Conservation (phyloP, 92 coral and sea anemone species). For the Zoanthus gigantus region DNA sequence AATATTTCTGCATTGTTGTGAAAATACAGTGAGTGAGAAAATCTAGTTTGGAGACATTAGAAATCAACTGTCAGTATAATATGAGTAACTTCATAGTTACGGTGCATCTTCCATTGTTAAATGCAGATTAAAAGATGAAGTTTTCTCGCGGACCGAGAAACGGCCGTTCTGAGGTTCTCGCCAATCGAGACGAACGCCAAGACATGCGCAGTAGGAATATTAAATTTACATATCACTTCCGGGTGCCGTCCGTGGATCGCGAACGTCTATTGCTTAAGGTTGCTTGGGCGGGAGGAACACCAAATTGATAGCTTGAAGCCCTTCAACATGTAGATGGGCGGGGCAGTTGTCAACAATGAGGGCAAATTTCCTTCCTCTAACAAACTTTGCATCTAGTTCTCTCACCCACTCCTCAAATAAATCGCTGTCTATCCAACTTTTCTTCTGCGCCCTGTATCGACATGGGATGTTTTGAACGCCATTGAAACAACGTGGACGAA, state of each 20-base stretch:
- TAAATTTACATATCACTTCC: constrained; percentile 7
- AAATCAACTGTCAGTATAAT: background rate
- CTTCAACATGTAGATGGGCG: constrained; percentile 3
- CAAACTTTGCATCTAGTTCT: constrained; percentile 2
- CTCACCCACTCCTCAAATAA: constrained; percentile 33
- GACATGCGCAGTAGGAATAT: background rate
- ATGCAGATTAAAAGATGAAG: background rate
- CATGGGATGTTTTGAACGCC: constrained; percentile 60
- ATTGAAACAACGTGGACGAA: constrained; percentile 51
- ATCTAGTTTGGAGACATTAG: background rate
- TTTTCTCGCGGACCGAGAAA: constrained; percentile 1
- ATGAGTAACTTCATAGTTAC: background rate
- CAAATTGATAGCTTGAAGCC: constrained; percentile 11
- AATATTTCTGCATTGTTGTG: constrained; percentile 14
- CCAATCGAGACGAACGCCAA: constrained; percentile 18
- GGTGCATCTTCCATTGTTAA: no score
- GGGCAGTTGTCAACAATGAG: constrained; percentile 19
- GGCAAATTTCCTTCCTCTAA: constrained; percentile 50
- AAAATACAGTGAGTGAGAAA: background rate
- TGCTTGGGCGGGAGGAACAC: constrained; percentile 2
- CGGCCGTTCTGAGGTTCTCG: constrained; percentile 18
- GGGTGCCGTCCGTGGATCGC: constrained; percentile 1
- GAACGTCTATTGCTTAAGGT: constrained; percentile 8
- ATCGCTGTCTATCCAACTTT: constrained; percentile 39
- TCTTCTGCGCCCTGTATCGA: constrained; percentile 34